phyloP scores from a whole-genome alignment of 2,888 invertebrate species.

The Meiosimyza decipiens region DNA sequence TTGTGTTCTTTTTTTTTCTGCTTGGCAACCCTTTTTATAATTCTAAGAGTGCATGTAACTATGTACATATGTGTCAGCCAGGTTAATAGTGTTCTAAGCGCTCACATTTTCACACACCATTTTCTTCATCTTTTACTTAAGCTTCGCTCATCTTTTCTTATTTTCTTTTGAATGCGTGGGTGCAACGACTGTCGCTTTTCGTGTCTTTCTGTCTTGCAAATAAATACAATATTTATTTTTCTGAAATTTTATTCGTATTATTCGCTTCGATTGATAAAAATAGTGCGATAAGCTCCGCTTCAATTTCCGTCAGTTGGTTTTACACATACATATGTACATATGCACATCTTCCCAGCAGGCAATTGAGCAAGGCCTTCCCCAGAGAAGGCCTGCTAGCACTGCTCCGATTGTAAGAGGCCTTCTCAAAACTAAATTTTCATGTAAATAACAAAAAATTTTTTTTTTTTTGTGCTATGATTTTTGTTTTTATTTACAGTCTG shows the following conservation, averaged over 20 bases:
- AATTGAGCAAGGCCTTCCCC: too few relatives aligned
- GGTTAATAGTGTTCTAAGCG: conserved; percentile 40
- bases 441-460: too few relatives aligned
- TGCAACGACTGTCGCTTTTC: neutral
- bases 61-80: conserved; percentile 16
- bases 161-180: neutral
- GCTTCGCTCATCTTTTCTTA: neutral
- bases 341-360: neutral
- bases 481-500: too few relatives aligned
- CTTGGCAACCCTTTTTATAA: neutral
- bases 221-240: conserved; percentile 28
- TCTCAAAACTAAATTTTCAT: too few relatives aligned
- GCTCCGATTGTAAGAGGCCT: too few relatives aligned
- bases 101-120: conserved; percentile 11
- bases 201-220: conserved; percentile 17
- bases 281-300: conserved; percentile 22
- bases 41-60: neutral
- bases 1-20: too few relatives aligned
- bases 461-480: too few relatives aligned
- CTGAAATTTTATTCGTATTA: conserved; percentile 7
- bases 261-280: conserved; percentile 12
- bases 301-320: conserved; percentile 28
- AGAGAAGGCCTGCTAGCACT: too few relatives aligned
- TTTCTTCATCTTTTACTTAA: too few relatives aligned
- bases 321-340: conserved; percentile 2